A percentile compares a stretch with the other conserved stretches of the same genome.
These are phyloP conservation scores for Battus philenor DNA, from an alignment of 1,140 invertebrate genomes.

Conservation along the genomic window DNA sequence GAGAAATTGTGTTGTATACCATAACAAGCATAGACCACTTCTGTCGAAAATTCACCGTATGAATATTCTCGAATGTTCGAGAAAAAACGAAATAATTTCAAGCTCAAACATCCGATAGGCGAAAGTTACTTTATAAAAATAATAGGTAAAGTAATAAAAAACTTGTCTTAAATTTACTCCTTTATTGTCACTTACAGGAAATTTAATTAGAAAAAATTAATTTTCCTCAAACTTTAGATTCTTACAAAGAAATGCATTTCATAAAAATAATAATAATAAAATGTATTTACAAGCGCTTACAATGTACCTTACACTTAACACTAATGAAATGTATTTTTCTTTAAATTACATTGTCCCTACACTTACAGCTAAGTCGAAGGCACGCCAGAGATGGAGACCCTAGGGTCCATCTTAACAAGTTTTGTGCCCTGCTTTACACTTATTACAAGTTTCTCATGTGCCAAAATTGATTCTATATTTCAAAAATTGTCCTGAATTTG, in stretches of 20 bases:
- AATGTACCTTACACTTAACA: conserved; percentile 28
- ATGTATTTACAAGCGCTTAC: conserved; percentile 60
- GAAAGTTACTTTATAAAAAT: too few species aligned
- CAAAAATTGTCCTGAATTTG: conserved; percentile 9
- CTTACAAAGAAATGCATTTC: conserved; percentile 72
- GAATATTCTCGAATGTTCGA: too few species aligned
- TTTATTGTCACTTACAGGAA: conserved; percentile 71
- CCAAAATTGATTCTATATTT: conserved; percentile 19
- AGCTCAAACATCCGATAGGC: too few species aligned
- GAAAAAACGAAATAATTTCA: too few species aligned
- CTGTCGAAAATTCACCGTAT: too few species aligned
- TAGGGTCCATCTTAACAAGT: conserved; percentile 24
- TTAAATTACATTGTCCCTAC: conserved; percentile 51
- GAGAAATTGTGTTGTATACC: too few species aligned
- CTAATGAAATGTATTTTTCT: conserved; percentile 47
- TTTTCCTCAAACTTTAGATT: conserved; percentile 57
- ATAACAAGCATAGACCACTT: too few species aligned
- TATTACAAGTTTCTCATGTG: conserved; percentile 17
- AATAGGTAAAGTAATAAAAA: conserved; percentile 18
- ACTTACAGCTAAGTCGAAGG: conserved; percentile 43
- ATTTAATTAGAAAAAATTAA: conserved; percentile 60
- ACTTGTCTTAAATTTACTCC: conserved; percentile 56
- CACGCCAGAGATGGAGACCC: conserved; percentile 30
- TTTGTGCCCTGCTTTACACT: conserved; percentile 34
- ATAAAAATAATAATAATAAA: conserved; percentile 59